Evolutionary conservation across 2,888 invertebrate genomes (phyloP), one percentile per base, ranked within the genome.

Genomic region (Hirtodrosophila cameraria): DNA sequence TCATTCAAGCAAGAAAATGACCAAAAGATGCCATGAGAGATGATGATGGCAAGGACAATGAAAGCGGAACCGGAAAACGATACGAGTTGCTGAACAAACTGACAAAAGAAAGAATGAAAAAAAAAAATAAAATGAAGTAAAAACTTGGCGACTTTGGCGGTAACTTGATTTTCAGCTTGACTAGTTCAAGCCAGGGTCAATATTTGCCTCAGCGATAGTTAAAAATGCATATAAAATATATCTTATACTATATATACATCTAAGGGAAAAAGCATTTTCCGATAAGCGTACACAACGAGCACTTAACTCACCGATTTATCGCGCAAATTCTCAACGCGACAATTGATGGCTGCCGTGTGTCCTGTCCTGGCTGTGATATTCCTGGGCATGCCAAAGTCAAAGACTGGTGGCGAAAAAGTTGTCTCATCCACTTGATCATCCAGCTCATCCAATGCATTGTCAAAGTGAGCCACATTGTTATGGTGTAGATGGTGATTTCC

Each of bases 311-410:
- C 97, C 92, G 96, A 96, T 92, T 96, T 96, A 92, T 96, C 96
- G 42, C 96, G 96, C 42, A 97, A 93, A 89, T 96, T 95, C 91
- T 96, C 95, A 63, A 97, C 96, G 88, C 96, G 93, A 91, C 97
- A 97, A 91, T 96, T 96, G 85, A 97, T 93, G 91, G 96, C 96
- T 48, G 96, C 96, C 74, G 96, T 96, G 92, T 96, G 96, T 16
- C 96, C 96, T 60, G 96, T 95, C 75, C 96, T 94, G 3, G 96
- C 96, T 46, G 97, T 96, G 79, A 97, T 95, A 91, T 96, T 96
- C 76, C 96, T 92, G 23, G 95, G 94, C 89, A 96, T 96, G 90
- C 95, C 95, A 92, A 95, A 94, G 92, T 96, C 96, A 92, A 97
- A 97, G 91, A 95, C 95, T 38, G 97, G 97, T 67, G 90, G 89